Conservation (phyloP, 2,113 vertebrate genomes). For the Ancistrus triradiatus region DNA sequence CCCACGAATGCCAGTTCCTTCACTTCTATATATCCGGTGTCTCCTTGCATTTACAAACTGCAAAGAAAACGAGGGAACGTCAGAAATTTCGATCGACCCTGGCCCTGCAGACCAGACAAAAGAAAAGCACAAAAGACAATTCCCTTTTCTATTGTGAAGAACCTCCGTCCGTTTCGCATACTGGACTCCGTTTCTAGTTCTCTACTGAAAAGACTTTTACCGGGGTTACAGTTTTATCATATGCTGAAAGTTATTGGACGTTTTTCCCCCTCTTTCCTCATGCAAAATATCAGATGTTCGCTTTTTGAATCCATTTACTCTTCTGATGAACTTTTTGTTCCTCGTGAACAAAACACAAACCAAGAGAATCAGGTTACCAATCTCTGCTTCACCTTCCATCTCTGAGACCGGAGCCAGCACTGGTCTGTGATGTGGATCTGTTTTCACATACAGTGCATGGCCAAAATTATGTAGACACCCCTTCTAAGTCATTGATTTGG, state of each 20-base stretch:
- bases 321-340: background rate
- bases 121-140: conserved; percentile 50
- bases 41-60: conserved; percentile 7
- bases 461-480: no score
- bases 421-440: no score
- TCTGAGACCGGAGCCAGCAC: conserved; percentile 16
- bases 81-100: conserved; percentile 8
- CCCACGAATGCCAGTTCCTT: background rate
- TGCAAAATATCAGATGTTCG: conserved; percentile 5
- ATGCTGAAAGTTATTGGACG: conserved; percentile 1
- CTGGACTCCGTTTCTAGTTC: conserved; percentile 26
- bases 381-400: conserved; percentile 4
- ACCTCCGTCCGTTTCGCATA: conserved; percentile 53
- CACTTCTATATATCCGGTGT: background rate
- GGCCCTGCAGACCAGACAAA: conserved; percentile 23
- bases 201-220: conserved; percentile 19
- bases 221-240: conserved; percentile 25
- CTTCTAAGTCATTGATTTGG: no score
- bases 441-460: no score
- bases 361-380: background rate
- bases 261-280: background rate
- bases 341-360: background rate
- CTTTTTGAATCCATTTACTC: conserved; percentile 11
- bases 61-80: conserved; percentile 5
- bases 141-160: conserved; percentile 66